Percentiles rank a stretch among this genome's conserved stretches.
These are phyloP conservation scores for Sclerurus mexicanus DNA, from an alignment of 2,113 vertebrate genomes.

Conservation along the genomic window DNA sequence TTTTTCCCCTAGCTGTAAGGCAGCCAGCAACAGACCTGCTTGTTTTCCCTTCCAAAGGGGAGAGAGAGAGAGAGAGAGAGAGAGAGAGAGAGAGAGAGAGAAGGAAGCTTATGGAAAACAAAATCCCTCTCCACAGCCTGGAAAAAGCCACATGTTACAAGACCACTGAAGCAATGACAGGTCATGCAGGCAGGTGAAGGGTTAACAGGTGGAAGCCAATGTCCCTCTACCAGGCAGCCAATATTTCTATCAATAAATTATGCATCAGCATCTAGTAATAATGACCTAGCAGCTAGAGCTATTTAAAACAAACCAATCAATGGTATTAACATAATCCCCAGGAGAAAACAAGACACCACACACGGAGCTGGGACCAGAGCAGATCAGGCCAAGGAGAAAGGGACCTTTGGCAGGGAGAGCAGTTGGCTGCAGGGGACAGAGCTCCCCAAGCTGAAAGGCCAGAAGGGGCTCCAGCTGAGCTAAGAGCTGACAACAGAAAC, in stretches of 20 bases:
- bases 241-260: conserved; percentile 70
- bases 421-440: not conserved
- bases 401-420: conserved; percentile 3
- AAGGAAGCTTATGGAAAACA: not conserved
- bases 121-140: not conserved
- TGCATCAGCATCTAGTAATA: conserved; percentile 68
- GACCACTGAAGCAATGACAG: accelerated
- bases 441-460: not conserved
- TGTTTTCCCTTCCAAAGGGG: not conserved
- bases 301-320: conserved; percentile 71
- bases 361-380: not conserved
- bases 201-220: conserved; percentile 63
- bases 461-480: not conserved
- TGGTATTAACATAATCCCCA: conserved; percentile 57
- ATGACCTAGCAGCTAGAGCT: conserved; percentile 59
- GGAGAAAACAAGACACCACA: conserved; percentile 60
- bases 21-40: not conserved
- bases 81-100: not conserved
- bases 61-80: too few relatives aligned
- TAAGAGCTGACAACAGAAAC: not conserved
- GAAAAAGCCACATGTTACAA: not conserved
- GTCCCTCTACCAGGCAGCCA: conserved; percentile 33
- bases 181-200: conserved; percentile 2
- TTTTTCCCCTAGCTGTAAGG: not conserved
- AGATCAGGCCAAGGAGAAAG: conserved; percentile 56